phyloP scores from a whole-genome alignment of 2,797 vertebrate genomes.

The Odontamblyopus rebecca region DNA sequence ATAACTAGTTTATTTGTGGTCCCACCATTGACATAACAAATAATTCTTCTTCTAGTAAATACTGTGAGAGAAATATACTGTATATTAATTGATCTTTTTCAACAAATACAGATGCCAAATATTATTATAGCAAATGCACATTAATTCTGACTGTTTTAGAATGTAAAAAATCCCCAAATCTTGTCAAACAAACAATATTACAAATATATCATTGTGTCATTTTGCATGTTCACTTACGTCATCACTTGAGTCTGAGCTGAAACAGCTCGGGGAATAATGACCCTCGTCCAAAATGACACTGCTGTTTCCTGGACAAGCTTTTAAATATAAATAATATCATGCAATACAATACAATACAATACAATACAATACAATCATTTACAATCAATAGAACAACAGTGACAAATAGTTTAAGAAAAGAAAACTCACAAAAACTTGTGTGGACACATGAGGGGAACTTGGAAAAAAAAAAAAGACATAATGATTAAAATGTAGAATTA shows the following conservation, averaged over 20 bases:
- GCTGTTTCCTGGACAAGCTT: slow-evolving; percentile 19
- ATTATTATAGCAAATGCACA: not conserved
- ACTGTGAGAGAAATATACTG: no score
- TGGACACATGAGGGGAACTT: not conserved
- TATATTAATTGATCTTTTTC: no score
- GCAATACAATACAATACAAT: no score
- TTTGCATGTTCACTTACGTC: slow-evolving; percentile 68
- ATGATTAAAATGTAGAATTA: not conserved
- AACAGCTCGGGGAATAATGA: slow-evolving; percentile 64
- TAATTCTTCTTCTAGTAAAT: no score
- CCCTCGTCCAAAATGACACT: slow-evolving; percentile 35
- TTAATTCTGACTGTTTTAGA: not conserved
- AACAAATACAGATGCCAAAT: no score
- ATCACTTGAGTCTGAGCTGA: slow-evolving; percentile 69
- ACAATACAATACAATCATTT: not conserved
- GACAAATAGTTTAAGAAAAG: not conserved
- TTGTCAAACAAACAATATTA: no score
- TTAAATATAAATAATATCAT: not conserved
- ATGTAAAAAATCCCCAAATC: no score
- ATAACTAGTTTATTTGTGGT: not conserved
- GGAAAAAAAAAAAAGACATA: not conserved
- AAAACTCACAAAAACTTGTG: slow-evolving; percentile 1
- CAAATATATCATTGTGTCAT: no score
- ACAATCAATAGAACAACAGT: no score
- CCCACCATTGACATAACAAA: not conserved